phyloP scores from a whole-genome alignment of 2,113 vertebrate genomes.

The Galbula dea region DNA sequence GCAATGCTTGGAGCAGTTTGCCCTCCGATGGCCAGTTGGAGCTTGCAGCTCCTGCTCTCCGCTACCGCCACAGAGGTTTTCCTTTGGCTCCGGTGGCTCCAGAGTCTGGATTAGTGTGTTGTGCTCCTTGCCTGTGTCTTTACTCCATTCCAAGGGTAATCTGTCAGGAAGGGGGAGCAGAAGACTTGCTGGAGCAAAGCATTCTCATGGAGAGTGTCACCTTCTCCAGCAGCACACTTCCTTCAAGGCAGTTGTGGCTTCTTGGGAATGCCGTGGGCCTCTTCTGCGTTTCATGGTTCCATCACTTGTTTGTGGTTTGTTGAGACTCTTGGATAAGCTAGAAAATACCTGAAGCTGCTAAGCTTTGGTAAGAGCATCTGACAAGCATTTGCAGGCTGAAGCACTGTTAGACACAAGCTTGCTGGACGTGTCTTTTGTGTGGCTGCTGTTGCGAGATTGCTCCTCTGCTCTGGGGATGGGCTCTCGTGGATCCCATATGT shows the following conservation, averaged over 20 bases:
- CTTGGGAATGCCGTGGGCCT: background rate
- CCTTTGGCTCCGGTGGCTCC: background rate
- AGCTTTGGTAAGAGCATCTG: background rate
- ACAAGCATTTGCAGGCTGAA: background rate
- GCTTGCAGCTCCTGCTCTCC: slow-evolving; percentile 3
- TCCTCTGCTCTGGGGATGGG: accelerated
- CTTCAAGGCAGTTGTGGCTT: background rate
- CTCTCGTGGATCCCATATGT: accelerated
- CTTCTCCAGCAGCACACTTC: background rate
- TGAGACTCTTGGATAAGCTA: background rate
- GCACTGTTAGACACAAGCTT: background rate
- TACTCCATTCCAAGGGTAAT: background rate
- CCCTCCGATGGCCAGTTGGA: slow-evolving; percentile 47
- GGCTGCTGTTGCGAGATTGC: accelerated
- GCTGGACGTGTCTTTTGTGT: background rate
- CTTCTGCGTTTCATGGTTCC: background rate
- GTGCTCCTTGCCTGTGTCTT: background rate
- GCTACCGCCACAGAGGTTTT: background rate
- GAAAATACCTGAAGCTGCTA: background rate
- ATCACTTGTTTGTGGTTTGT: background rate
- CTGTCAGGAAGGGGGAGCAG: background rate
- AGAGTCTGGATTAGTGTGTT: background rate
- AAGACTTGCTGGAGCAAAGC: background rate
- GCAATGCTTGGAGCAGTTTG: slow-evolving; percentile 59
- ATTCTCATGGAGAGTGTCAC: background rate